These are phyloP conservation scores for Dichetophora obliterata DNA, from an alignment of 2,888 invertebrate species.

Conservation along the genomic window DNA sequence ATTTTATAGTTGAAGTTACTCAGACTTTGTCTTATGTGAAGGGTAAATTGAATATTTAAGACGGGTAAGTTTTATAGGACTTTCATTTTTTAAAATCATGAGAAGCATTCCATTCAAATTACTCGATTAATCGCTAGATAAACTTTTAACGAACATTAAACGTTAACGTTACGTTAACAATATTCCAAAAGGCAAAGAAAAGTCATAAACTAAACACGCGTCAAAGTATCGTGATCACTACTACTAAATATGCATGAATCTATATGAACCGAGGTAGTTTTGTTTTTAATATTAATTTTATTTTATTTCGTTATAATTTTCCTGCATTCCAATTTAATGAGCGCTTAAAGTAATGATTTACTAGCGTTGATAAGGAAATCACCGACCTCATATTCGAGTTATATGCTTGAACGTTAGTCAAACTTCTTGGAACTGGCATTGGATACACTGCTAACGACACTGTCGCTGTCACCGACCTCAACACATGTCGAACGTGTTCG, in stretches of 20 bases:
- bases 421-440: not conserved
- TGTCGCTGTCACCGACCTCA: not conserved
- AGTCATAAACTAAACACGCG: not conserved
- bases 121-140: no score
- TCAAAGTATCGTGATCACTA: not conserved
- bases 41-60: no score
- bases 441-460: not conserved
- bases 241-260: conserved; percentile 7
- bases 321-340: conserved; percentile 29
- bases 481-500: not conserved
- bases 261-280: not conserved
- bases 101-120: no score
- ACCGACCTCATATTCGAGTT: not conserved
- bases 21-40: no score
- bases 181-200: not conserved
- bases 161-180: no score
- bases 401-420: not conserved
- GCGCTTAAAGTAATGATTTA: conserved; percentile 22
- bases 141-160: no score
- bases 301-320: conserved; percentile 24
- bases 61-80: no score
- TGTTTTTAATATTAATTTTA: conserved; percentile 16
- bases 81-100: no score
- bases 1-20: no score
- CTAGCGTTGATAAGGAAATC: not conserved